Percentiles rank a stretch among this genome's conserved stretches.
Conservation (phyloP, 2,113 vertebrate genomes). For the Pholis gunnellus region DNA sequence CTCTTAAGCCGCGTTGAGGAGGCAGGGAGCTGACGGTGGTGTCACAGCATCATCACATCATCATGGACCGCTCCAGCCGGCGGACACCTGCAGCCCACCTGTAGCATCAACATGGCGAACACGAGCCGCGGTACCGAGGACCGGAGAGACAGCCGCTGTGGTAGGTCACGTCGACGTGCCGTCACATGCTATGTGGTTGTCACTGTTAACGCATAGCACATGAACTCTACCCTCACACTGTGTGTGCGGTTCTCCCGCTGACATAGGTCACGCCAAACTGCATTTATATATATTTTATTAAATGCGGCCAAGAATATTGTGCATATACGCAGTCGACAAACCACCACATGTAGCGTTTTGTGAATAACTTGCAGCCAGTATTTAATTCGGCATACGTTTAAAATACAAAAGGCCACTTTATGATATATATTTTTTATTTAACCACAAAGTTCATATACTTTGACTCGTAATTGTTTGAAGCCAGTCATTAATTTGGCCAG, state of each 20-base stretch:
- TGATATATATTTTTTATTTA: not conserved
- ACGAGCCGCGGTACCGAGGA: conserved; percentile 47
- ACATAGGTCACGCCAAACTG: conserved; percentile 8
- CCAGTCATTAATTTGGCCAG: not conserved
- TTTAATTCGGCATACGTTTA: conserved; percentile 1
- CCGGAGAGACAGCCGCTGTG: conserved; percentile 43
- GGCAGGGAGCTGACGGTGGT: conserved; percentile 38
- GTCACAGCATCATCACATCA: conserved; percentile 40
- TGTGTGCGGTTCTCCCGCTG: not conserved
- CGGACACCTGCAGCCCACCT: conserved; percentile 69
- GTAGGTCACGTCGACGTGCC: conserved; percentile 40
- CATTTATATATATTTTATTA: not conserved
- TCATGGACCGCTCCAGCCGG: conserved; percentile 71
- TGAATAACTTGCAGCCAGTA: not conserved
- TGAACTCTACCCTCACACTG: not conserved
- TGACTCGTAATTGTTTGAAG: not conserved
- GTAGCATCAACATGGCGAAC: conserved; percentile 79
- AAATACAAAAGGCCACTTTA: not conserved
- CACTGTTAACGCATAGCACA: not conserved
- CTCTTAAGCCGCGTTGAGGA: conserved; percentile 51
- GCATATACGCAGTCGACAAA: accelerated
- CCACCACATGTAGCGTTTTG: accelerated
- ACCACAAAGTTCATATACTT: not conserved
- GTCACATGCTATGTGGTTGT: not conserved
- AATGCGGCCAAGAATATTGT: accelerated